phyloP scores from a whole-genome alignment of 2,113 vertebrate species.

The Uria lomvia region DNA sequence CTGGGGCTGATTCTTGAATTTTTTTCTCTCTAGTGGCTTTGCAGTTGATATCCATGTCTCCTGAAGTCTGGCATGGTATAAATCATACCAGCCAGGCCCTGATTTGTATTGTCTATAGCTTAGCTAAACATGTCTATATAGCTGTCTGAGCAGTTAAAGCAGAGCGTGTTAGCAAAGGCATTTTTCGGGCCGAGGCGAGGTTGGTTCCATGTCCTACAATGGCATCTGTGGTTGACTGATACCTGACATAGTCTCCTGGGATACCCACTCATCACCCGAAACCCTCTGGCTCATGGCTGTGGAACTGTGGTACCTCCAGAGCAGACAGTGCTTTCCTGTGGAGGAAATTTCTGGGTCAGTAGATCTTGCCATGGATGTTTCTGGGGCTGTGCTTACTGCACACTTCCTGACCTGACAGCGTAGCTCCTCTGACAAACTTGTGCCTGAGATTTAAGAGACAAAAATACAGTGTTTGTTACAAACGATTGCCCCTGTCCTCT shows the following conservation, averaged over 20 bases:
- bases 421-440: neutral
- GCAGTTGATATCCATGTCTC: neutral
- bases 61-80: neutral
- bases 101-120: neutral
- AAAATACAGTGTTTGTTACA: neutral
- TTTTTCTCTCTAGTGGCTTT: neutral
- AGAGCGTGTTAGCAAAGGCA: neutral
- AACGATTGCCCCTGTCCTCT: neutral
- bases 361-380: neutral
- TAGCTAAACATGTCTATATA: rapidly evolving
- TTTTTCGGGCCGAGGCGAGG: neutral
- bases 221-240: neutral
- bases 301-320: neutral
- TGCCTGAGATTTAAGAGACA: neutral
- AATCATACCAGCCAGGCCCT: neutral
- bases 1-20: neutral
- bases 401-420: neutral
- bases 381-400: neutral
- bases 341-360: neutral
- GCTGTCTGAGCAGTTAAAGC: neutral
- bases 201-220: neutral
- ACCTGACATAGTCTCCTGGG: neutral
- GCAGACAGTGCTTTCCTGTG: neutral
- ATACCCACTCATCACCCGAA: neutral
- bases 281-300: neutral